Evolutionary conservation across 2,888 invertebrate genomes (phyloP), one percentile per base, ranked within the genome.

Genomic region (Chalcis sispes): DNA sequence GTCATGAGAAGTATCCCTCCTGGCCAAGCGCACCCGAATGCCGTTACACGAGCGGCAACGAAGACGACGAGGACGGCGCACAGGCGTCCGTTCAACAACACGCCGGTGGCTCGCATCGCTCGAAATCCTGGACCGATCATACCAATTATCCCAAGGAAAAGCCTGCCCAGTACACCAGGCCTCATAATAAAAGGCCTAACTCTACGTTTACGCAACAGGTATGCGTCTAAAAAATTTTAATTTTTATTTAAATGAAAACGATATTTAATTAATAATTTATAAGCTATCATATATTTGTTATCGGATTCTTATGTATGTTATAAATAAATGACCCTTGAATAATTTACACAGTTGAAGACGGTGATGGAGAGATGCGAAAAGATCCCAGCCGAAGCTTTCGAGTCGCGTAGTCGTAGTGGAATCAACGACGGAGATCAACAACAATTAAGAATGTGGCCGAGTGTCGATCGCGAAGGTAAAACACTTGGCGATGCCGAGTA

Each of bases 1-100:
- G 93, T 77, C 94, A 94, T 90, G 94, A 94, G 87, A 94, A 94
- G 85, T 94, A 92, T 85, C 94, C 94, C 1, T 93, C 93, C 77
- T 94, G 94, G 94, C 94, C 94, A 18, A 93, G 91, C 92, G 91
- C 91, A 36, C 91, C 92, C 36, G 90, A 91, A 76, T 90, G 91
- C 76, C 89, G 90, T 73, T 89, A 91, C 52, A 86, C 54, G 5
- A 46, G 50, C 10, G 25, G 29, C 32, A 78, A 83, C 88, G 81
- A 89, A 84, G 82, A 87, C 82, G 78, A 56, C 36, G 75, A 71
- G 13, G 65, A 70, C 1, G 40, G 20, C 4, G 0, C 25, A 85
- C 76, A 89, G 86, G 75, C 46, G 48, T 8, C 20, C 0, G 7
- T 25, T 10, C 67, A 70, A 23, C 89, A 87, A 64, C 67, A 65